phyloP scores from a whole-genome alignment of 1,140 invertebrate genomes.

The Ceratosolen fusciceps region DNA sequence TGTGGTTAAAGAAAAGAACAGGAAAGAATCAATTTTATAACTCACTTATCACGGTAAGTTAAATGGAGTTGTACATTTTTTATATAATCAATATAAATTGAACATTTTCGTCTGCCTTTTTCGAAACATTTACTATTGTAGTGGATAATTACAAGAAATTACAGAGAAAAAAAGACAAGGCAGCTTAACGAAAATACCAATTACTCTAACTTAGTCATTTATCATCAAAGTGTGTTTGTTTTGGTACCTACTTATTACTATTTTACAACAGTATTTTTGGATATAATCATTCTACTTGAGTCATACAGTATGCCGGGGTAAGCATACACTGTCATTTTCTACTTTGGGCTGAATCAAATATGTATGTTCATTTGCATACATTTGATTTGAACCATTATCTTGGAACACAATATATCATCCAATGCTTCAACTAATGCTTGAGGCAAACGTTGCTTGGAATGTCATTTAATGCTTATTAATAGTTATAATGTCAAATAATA shows the following conservation, averaged over 20 bases:
- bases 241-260: slow-evolving; percentile 8
- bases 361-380: slow-evolving; percentile 15
- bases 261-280: slow-evolving; percentile 21
- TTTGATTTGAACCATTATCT: neutral
- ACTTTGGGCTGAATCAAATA: slow-evolving; percentile 51
- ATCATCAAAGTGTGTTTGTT: neutral
- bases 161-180: slow-evolving; percentile 9
- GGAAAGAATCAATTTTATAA: neutral
- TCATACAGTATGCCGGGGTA: slow-evolving; percentile 56
- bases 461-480: slow-evolving; percentile 33
- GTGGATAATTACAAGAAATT: slow-evolving; percentile 7
- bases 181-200: slow-evolving; percentile 1
- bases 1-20: neutral
- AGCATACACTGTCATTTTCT: slow-evolving; percentile 50
- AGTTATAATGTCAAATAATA: slow-evolving; percentile 7
- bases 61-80: neutral
- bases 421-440: slow-evolving; percentile 26
- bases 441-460: slow-evolving; percentile 12
- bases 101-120: neutral
- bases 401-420: slow-evolving; percentile 5
- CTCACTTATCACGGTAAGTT: neutral
- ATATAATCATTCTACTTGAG: slow-evolving; percentile 39
- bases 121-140: slow-evolving; percentile 20
- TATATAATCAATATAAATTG: neutral
- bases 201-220: slow-evolving; percentile 9